Base-by-base conservation (phyloP, 2,113 vertebrate species). In the Takifugu flavidus region DNA sequence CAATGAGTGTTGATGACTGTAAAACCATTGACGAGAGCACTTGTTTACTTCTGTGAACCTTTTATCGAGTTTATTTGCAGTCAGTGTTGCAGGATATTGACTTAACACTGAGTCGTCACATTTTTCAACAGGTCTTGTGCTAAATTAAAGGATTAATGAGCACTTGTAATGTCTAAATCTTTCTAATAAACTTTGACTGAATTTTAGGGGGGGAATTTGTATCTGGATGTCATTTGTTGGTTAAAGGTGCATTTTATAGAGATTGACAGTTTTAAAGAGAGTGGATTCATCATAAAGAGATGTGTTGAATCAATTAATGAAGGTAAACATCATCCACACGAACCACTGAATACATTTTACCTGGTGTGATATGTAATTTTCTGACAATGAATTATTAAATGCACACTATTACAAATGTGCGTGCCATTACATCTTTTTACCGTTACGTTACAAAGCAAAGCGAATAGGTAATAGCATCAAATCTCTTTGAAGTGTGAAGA, bases 171-270 rank as follows among this genome's bases (percentile, higher is more conserved):
- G 72, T 84, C 56, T 78, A 80, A 86, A 78, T 80, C 82, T 89
- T 90, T 88, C 79, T 89, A 88, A 88, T 87, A 87, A 88, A 88
- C 79, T 72, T 84, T 78, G 57, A 75, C 76, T 84, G 80, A 80
- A 83, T 85, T 87, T 84, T 84, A 83, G 80, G 82, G 72, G 7
- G 80, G 77, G 63, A 44, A 57, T 25, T 65, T 39, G 45, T 62
- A 6, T 67, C 52, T 66, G 53, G 53, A 27, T 72, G 53, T 82
- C 34, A 49, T 80, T 75, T 76, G n/a, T 74, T 66, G 20, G 13
- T 57, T 2, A 26, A 39, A 49, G 8, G 15, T 5, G n/a, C 7
- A 25, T 25, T n/a, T 31, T 11, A 39, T 2, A 49, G 25, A 14
- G 34, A 39, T 39, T 39, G 8, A 39, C 34, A 39, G 34, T 39